Conservation (phyloP, 2,797 vertebrate genomes). For the Channa striata region DNA sequence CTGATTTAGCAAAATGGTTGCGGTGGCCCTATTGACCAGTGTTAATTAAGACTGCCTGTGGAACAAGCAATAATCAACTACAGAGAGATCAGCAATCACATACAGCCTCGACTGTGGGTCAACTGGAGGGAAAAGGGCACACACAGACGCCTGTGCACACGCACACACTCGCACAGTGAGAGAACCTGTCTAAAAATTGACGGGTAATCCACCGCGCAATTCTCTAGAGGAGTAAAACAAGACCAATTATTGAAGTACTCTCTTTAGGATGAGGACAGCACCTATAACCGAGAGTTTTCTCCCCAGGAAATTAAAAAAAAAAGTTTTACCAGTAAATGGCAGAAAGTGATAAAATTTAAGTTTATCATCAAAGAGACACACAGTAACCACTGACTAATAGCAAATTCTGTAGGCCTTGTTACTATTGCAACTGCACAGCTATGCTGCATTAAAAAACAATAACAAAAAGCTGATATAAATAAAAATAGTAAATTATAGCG, state of each 20-base stretch:
- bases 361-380: neutral
- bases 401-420: neutral
- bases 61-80: slow-evolving; percentile 44
- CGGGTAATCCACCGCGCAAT: slow-evolving; percentile 17
- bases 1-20: slow-evolving; percentile 7
- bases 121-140: slow-evolving; percentile 18
- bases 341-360: slow-evolving; percentile 1
- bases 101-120: slow-evolving; percentile 15
- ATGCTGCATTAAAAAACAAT: neutral
- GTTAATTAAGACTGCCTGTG: slow-evolving; percentile 40
- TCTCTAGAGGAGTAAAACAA: slow-evolving; percentile 36
- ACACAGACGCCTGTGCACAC: slow-evolving; percentile 9
- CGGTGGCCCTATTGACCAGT: slow-evolving; percentile 33
- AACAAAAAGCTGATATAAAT: too few relatives aligned
- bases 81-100: slow-evolving; percentile 33
- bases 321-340: slow-evolving; percentile 16
- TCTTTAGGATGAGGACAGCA: slow-evolving; percentile 14
- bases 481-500: neutral
- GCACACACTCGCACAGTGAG: neutral
- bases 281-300: slow-evolving; percentile 7
- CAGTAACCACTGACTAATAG: neutral
- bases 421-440: neutral
- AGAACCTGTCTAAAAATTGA: slow-evolving; percentile 16
- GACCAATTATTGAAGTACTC: slow-evolving; percentile 39
- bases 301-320: slow-evolving; percentile 8